phyloP scores from a whole-genome alignment of 2,113 vertebrate genomes.

The Colossoma macropomum region DNA sequence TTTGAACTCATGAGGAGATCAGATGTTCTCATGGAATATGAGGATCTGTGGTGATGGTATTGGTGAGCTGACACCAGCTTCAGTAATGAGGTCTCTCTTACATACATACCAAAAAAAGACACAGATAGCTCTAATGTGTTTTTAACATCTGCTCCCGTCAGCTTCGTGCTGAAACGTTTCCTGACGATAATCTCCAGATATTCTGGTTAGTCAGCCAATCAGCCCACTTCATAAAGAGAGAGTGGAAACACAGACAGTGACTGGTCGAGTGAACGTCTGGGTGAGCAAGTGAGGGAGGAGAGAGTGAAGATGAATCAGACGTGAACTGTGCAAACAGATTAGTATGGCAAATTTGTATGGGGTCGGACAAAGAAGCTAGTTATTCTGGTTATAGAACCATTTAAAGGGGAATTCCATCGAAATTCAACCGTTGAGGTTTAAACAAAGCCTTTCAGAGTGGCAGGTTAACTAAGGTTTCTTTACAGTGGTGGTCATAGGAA shows the following conservation, averaged over 20 bases:
- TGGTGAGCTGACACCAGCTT: neutral
- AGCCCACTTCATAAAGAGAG: neutral
- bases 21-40: neutral
- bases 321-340: neutral
- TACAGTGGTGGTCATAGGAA: too few relatives aligned
- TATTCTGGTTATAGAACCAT: neutral
- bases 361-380: neutral
- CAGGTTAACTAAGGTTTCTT: too few relatives aligned
- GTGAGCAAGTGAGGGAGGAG: neutral
- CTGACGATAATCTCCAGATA: neutral
- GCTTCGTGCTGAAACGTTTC: neutral
- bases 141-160: neutral
- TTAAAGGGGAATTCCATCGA: neutral
- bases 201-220: slow-evolving; percentile 9
- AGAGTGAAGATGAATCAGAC: neutral
- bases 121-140: neutral
- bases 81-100: neutral
- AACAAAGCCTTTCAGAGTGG: too few relatives aligned
- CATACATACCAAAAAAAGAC: neutral
- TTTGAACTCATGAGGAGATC: neutral
- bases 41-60: neutral
- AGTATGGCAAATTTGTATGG: neutral
- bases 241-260: neutral
- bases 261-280: neutral
- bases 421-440: too few relatives aligned